Base-by-base conservation (phyloP, 1,140 invertebrate species). In the Leptopilina clavipes region DNA sequence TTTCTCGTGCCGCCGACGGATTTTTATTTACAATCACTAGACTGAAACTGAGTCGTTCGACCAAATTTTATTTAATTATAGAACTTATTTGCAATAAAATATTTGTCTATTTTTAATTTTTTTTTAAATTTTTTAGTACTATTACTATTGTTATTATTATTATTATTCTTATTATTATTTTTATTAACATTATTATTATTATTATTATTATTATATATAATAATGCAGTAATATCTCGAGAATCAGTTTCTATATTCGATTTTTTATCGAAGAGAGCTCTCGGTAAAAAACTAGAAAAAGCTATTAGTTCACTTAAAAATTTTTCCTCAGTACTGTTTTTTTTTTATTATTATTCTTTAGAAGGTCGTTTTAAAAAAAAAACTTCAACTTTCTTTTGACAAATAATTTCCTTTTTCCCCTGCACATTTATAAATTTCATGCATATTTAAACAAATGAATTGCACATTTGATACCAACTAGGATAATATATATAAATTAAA, bases 211-310 rank as follows among this genome's bases (percentile, higher is more conserved):
- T 52, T 17, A 17, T 17, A 52, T n/a, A 52, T n/a, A 48, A 17
- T 52, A 52, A 65, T 31, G 59, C 22, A 65, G 19, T 31, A 65
- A 65, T 65, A 65, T 65, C 25, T 65, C 25, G 59, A 65, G 59
- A 22, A 22, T 31, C 11, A 31, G 59, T 7, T 17, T 52, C 22
- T 44, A 10, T 40, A 3, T 19, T 45, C 43, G 70, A 71, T 14
- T 31, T 31, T 0, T 9, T 31, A 11, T 43, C 48, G 48, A 52
- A 17, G 17, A 71, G 11, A 18, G 76, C 65, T 31, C 43, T 75
- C 72, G 70, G 75, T 81, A 81, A 76, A 81, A 81, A 81, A 81
- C 73, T 81, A 79, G 72, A 79, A 81, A 81, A 81, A 75, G 73
- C 75, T 80, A 40, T 40, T 40, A 37, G 11, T 31, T 12, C 59